phyloP scores from a whole-genome alignment of 2,113 vertebrate species.

The Melanotaenia duboulayi region DNA sequence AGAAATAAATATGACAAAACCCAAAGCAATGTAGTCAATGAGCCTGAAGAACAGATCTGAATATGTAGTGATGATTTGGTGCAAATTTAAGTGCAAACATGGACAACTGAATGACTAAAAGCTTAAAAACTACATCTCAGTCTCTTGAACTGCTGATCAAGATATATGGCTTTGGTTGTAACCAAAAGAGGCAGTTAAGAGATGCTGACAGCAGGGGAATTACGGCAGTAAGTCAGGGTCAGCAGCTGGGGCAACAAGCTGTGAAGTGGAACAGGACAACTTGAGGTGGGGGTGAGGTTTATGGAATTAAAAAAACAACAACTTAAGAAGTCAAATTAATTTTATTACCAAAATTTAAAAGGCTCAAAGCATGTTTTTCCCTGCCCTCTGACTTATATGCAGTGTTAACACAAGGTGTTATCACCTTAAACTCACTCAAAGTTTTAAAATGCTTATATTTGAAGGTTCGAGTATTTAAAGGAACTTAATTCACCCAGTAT shows the following conservation, averaged over 20 bases:
- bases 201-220: conserved; percentile 60
- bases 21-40: conserved; percentile 20
- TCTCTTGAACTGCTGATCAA: conserved; percentile 3
- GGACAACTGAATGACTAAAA: not conserved
- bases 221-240: conserved; percentile 27
- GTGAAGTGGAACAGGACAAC: conserved; percentile 20
- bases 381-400: too few relatives aligned
- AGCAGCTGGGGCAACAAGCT: conserved; percentile 70
- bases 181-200: conserved; percentile 45
- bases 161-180: conserved; percentile 50
- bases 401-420: too few relatives aligned
- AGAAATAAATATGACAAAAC: conserved; percentile 2
- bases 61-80: not conserved
- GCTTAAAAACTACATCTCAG: not conserved
- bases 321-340: not conserved
- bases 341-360: not conserved
- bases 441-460: not conserved
- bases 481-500: too few relatives aligned
- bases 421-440: too few relatives aligned
- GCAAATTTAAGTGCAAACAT: not conserved
- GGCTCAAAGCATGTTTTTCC: not conserved
- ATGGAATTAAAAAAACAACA: not conserved
- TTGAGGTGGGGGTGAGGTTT: not conserved
- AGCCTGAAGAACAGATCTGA: not conserved
- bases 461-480: too few relatives aligned